Percentiles rank a stretch among this genome's conserved stretches.
phyloP scores from a whole-genome alignment of 2,113 vertebrate genomes.

The Boleophthalmus pectinirostris region DNA sequence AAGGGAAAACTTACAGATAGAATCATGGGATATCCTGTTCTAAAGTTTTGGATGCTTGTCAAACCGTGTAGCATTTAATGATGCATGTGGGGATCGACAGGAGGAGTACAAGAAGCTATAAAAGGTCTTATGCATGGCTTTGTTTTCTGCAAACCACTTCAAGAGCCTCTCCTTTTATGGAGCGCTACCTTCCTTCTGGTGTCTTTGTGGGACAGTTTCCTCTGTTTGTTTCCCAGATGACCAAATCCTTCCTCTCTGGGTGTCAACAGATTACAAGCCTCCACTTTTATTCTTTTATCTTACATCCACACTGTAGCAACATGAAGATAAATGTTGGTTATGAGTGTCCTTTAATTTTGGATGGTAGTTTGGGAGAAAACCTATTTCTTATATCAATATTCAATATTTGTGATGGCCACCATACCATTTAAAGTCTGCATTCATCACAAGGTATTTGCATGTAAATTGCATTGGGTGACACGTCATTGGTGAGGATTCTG shows the following conservation, averaged over 20 bases:
- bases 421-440: constrained; percentile 39
- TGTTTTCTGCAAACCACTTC: constrained; percentile 31
- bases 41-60: constrained; percentile 27
- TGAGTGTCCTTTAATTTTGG: constrained; percentile 7
- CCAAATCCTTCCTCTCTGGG: constrained; percentile 41
- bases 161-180: constrained; percentile 60
- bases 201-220: constrained; percentile 41
- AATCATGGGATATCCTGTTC: constrained; percentile 66
- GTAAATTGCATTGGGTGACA: not conserved
- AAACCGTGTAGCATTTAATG: constrained; percentile 53
- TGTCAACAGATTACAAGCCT: not conserved
- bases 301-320: not conserved
- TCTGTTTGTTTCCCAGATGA: constrained; percentile 58
- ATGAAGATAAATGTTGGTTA: not conserved
- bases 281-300: not conserved
- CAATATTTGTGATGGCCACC: constrained; percentile 61
- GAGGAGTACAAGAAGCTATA: constrained; percentile 40
- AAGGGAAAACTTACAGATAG: constrained; percentile 31
- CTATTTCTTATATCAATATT: too few species aligned
- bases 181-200: constrained; percentile 25
- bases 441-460: constrained; percentile 14
- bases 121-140: constrained; percentile 47
- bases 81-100: constrained; percentile 38
- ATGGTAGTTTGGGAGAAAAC: constrained; percentile 47
- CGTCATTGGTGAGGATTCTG: constrained; percentile 48